Evolutionary conservation across 2,113 vertebrate genomes (phyloP).

Genomic region (Glaucomys volans): DNA sequence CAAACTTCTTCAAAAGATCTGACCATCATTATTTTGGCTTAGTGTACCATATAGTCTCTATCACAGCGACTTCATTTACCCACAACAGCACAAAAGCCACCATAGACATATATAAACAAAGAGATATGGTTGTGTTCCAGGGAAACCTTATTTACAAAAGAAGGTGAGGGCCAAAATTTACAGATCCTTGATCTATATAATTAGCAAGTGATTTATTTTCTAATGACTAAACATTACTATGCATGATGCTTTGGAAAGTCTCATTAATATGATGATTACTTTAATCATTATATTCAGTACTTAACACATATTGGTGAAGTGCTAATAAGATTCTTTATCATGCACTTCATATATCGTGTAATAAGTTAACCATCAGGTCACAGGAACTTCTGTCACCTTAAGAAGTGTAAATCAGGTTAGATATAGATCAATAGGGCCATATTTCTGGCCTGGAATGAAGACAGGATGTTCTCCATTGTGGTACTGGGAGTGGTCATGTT

Average conservation of each 20-base stretch:
- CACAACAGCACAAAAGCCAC: neutral
- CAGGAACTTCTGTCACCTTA: neutral
- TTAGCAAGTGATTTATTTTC: neutral
- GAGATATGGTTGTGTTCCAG: neutral
- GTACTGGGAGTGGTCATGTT: neutral
- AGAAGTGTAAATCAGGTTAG: neutral
- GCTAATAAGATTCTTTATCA: neutral
- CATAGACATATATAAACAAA: neutral
- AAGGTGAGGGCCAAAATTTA: neutral
- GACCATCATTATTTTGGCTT: conserved; percentile 17
- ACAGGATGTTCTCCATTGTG: neutral
- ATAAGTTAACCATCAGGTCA: neutral
- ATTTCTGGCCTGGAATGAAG: neutral
- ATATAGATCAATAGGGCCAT: neutral
- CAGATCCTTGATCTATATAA: neutral
- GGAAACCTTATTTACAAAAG: conserved; percentile 44
- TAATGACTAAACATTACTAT: neutral
- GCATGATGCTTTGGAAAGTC: neutral
- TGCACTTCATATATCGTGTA: neutral
- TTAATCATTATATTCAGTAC: neutral
- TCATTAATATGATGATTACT: neutral
- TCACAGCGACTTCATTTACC: neutral
- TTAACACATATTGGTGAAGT: neutral
- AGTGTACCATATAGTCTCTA: neutral
- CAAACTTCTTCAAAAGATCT: neutral